Evolutionary conservation across 2,888 invertebrate species (phyloP).

Genomic region (Scotopteryx bipunctaria): DNA sequence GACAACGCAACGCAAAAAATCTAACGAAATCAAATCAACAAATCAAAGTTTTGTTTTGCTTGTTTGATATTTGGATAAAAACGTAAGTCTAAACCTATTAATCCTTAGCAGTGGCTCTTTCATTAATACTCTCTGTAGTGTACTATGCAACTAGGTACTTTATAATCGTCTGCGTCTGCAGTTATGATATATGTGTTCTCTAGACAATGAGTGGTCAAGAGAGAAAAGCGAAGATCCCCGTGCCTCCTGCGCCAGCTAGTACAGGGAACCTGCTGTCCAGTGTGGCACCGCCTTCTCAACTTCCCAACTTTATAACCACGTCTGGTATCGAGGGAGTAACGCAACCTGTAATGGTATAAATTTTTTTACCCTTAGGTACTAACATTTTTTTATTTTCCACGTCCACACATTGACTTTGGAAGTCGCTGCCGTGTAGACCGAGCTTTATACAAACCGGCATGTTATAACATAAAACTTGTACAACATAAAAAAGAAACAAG

Average conservation of each 20-base stretch:
- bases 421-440: no score
- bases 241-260: conserved; percentile 71
- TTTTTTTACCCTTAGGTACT: neutral
- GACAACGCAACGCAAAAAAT: neutral
- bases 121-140: no score
- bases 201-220: conserved; percentile 46
- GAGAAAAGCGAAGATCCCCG: conserved; percentile 66
- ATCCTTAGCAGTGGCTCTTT: no score
- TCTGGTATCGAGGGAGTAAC: conserved; percentile 38
- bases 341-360: conserved; percentile 5
- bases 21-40: neutral
- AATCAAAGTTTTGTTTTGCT: neutral
- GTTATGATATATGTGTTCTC: no score
- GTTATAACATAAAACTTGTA: no score
- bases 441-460: no score
- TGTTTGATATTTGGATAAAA: neutral
- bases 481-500: neutral
- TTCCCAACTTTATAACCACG: conserved; percentile 86
- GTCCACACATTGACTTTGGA: no score
- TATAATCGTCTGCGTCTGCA: no score
- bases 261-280: conserved; percentile 86
- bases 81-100: no score
- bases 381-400: no score
- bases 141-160: no score
- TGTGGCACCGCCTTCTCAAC: conserved; percentile 86